These are phyloP conservation scores for Coregonus suidteri DNA, from an alignment of 2,797 vertebrate species.

Conservation along the genomic window DNA sequence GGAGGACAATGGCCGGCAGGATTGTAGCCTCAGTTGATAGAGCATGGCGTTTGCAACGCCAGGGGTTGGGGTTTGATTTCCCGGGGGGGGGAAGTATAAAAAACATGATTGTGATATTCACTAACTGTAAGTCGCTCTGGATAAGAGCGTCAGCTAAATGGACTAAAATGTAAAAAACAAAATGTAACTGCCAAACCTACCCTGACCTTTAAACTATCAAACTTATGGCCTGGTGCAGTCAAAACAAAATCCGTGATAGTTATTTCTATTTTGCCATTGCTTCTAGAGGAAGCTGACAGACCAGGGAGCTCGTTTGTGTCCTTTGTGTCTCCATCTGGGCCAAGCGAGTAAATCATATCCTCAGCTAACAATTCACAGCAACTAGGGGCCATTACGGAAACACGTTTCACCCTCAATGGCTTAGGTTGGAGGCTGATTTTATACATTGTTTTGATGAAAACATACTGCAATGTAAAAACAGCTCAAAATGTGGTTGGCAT, in stretches of 20 bases:
- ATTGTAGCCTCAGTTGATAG: too few species aligned
- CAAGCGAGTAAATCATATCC: not conserved
- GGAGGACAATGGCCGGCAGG: too few species aligned
- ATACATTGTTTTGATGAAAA: slow-evolving; percentile 4
- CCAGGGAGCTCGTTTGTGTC: not conserved
- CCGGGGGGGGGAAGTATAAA: too few species aligned
- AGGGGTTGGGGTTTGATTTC: too few species aligned
- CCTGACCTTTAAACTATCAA: not conserved
- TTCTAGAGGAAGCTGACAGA: not conserved
- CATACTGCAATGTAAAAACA: not conserved
- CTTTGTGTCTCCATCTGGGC: not conserved
- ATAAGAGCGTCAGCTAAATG: too few species aligned
- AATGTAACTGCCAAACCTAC: not conserved
- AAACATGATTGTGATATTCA: too few species aligned
- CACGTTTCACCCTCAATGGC: not conserved
- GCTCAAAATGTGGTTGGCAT: not conserved
- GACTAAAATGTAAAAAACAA: too few species aligned
- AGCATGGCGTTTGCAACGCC: too few species aligned
- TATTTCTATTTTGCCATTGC: not conserved
- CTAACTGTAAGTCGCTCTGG: too few species aligned
- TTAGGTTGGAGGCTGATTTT: not conserved
- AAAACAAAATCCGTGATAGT: not conserved
- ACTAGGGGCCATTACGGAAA: not conserved
- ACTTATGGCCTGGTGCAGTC: not conserved
- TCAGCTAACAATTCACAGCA: not conserved